Evolutionary conservation across 92 coral and sea anemone species (phyloP), one percentile per base, ranked within the genome.

Genomic region (Ricordea florida): DNA sequence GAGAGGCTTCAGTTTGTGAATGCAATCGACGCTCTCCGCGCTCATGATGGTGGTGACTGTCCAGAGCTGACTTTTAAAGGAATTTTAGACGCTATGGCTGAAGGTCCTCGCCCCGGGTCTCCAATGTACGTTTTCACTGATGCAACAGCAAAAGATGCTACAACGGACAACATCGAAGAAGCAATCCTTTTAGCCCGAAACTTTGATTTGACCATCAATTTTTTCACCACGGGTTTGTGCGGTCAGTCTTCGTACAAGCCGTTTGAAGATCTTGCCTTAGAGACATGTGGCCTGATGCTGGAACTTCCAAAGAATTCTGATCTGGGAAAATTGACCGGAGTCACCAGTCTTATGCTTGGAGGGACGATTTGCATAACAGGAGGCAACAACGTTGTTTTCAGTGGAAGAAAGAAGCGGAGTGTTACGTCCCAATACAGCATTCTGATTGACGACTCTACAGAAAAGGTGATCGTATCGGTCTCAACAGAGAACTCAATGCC

Each of bases 121-220:
- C 81, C 92, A 0, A 77, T 93, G 82, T 89, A 66, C 31, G 98
- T 90, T 48, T 93, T 93, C 61, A 93, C 98, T 9, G 98, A 93
- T 51, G 93, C 93, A 25, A 57, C 92, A 5, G 83, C 98, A 3
- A 86, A 89, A 66, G 96, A 93, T 40, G 62, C 64, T 26, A 58
- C 78, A 0, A 7, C n/a, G 23, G 80, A 58, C 1, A 84, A 88
- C 45, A 76, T 74, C 1, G 35, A 62, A 0, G 58, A 57, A 20
- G 81, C 72, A n/a, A 46, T 71, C 5, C 29, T 17, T 0, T 15
- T 42, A 7, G 97, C 91, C 0, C 6, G 7, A 13, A 79, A 24
- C 9, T 37, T 3, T 2, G 90, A 43, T 33, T 29, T 91, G 36
- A 79, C 82, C 29, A 76, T 91, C 31, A 91, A 91, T 74, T 91